These are phyloP conservation scores for Cuculus canorus DNA, from an alignment of 2,797 vertebrate genomes.

Conservation along the genomic window DNA sequence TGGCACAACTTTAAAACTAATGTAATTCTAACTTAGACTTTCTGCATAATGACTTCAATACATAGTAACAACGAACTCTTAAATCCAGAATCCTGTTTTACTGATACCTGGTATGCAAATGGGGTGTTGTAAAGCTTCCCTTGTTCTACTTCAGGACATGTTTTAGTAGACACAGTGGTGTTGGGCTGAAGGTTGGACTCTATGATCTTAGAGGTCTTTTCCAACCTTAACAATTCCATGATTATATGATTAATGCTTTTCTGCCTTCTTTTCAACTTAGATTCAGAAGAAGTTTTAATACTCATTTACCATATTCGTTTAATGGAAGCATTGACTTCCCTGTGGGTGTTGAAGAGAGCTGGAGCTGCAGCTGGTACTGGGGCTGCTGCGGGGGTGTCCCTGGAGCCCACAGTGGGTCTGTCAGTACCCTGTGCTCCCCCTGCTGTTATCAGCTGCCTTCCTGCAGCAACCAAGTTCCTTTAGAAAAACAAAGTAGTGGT, in stretches of 20 bases:
- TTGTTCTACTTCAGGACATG: not conserved
- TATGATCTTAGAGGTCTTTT: too few relatives aligned
- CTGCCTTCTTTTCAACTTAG: not conserved
- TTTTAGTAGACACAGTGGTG: too few relatives aligned
- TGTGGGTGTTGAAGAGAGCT: not conserved
- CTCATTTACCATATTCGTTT: not conserved
- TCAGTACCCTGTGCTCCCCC: constrained; percentile 48
- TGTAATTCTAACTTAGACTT: not conserved
- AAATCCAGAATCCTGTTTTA: not conserved
- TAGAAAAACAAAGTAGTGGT: not conserved
- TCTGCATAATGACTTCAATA: not conserved
- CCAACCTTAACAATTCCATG: too few relatives aligned
- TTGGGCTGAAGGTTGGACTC: too few relatives aligned
- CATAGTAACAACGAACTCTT: not conserved
- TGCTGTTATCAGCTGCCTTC: constrained; percentile 41
- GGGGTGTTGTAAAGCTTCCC: not conserved
- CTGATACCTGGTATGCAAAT: not conserved
- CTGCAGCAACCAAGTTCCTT: not conserved
- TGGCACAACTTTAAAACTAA: not conserved
- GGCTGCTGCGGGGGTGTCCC: not conserved
- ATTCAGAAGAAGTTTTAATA: not conserved
- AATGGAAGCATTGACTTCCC: not conserved
- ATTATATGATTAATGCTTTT: not conserved
- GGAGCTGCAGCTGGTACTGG: not conserved
- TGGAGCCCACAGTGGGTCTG: not conserved